Evolutionary conservation across 2,888 invertebrate genomes (phyloP), one percentile per base, ranked within the genome.

Genomic region (Drosophila sordidapex): DNA sequence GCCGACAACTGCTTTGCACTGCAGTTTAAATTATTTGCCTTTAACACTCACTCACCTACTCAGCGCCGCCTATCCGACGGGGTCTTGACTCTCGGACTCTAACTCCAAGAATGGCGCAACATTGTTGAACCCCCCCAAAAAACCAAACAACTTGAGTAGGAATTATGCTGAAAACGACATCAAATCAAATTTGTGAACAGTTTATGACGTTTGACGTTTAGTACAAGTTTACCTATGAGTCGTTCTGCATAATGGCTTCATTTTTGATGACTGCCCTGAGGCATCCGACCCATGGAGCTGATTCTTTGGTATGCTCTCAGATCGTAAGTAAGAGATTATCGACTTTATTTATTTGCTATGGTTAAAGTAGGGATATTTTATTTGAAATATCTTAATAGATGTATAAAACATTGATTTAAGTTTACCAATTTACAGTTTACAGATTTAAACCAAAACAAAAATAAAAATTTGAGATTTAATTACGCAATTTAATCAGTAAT

Each of bases 31-130:
- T 88, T 74, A 90, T 90, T 90, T 81, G 83, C 78, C 88, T 85
- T 85, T 85, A 85, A 90, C 85, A 85, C 85, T 85, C 90, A 90
- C 88, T 85, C 84, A 82, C 74, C 82, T 77, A 74, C 86, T 87
- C 88, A 87, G 86, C 88, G 86, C 88, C 88, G 88, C 87, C 84
- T 85, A 70, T 87, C 51, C 69, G 81, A 61, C 79, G 82, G 79
- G 79, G 79, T 79, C 79, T 81, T 78, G 79, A 81, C 82, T 81
- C 48, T 61, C 56, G 52, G 46, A 49, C 70, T 51, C 63, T 48
- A 60, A 25, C 67, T 40, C 64, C 82, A 80, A 82, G 82, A 80
- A 80, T 82, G 82, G 80, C 79, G 82, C 80, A 80, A 80, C 80
- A 82, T 79, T 80, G 80, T 80, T 79, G 69, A 43, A 49, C 56